Percentiles rank a stretch among this genome's conserved stretches.
These are phyloP conservation scores for Synodontis membranacea DNA, from an alignment of 2,113 vertebrate genomes.

Conservation along the genomic window DNA sequence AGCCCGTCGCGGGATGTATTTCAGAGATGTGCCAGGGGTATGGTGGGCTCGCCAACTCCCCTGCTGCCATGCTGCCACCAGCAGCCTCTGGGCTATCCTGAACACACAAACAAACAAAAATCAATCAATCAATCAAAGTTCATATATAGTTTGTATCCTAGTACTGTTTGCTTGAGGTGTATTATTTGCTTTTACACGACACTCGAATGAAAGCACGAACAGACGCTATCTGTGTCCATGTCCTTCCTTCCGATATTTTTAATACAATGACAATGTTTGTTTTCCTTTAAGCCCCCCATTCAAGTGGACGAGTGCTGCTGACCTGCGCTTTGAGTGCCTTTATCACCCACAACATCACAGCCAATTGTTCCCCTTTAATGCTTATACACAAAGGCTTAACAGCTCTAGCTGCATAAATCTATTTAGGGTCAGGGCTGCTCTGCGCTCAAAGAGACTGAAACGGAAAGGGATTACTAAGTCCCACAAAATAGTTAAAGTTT, in stretches of 20 bases:
- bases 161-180: not conserved
- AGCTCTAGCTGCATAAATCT: slow-evolving; percentile 63
- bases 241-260: slow-evolving; percentile 44
- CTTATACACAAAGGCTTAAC: slow-evolving; percentile 62
- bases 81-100: slow-evolving; percentile 58
- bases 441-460: slow-evolving; percentile 68
- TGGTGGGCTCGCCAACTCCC: slow-evolving; percentile 61
- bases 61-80: slow-evolving; percentile 48
- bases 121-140: slow-evolving; percentile 27
- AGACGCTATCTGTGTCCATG: slow-evolving; percentile 5
- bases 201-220: not conserved
- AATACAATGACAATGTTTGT: slow-evolving; percentile 60
- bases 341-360: slow-evolving; percentile 70
- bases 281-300: slow-evolving; percentile 69
- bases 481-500: slow-evolving; percentile 56
- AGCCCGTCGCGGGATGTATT: slow-evolving; percentile 86
- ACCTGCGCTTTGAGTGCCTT: slow-evolving; percentile 66
- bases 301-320: slow-evolving; percentile 64
- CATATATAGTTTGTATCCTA: not conserved
- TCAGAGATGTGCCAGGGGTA: slow-evolving; percentile 67
- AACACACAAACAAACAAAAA: slow-evolving; percentile 53
- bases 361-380: slow-evolving; percentile 70
- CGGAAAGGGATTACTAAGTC: slow-evolving; percentile 46
- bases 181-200: not conserved
- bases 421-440: slow-evolving; percentile 55